Evolutionary conservation across 2,888 invertebrate species (phyloP).

Genomic region (Caradrina kadenii): DNA sequence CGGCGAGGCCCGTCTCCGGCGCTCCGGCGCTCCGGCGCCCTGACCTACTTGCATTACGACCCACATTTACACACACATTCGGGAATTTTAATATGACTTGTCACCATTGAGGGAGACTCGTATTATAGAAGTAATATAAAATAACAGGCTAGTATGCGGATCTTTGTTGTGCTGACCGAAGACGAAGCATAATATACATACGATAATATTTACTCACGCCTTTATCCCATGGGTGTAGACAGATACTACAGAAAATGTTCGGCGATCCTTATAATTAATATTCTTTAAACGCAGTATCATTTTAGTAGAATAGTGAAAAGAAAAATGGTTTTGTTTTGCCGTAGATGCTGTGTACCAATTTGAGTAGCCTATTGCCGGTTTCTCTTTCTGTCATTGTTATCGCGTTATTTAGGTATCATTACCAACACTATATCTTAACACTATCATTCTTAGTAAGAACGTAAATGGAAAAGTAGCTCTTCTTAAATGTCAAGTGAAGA

Average conservation of each 20-base stretch:
- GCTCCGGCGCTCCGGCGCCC: slow-evolving; percentile 61
- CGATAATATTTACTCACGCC: too few species aligned
- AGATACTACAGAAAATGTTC: neutral
- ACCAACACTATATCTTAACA: neutral
- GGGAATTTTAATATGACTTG: slow-evolving; percentile 74
- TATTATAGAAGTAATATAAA: slow-evolving; percentile 45
- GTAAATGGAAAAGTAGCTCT: slow-evolving; percentile 61
- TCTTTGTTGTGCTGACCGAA: slow-evolving; percentile 3
- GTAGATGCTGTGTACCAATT: too few species aligned
- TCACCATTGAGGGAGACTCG: slow-evolving; percentile 57
- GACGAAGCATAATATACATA: neutral
- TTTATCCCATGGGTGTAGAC: neutral
- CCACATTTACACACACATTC: slow-evolving; percentile 77
- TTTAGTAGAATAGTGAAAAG: too few species aligned
- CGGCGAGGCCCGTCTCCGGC: slow-evolving; percentile 55
- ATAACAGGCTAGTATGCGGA: slow-evolving; percentile 19
- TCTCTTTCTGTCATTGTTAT: too few species aligned
- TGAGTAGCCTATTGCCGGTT: too few species aligned
- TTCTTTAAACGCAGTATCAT: too few species aligned
- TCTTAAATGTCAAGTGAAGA: slow-evolving; percentile 72
- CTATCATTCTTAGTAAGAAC: slow-evolving; percentile 23
- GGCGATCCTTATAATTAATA: neutral
- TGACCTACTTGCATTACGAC: slow-evolving; percentile 83
- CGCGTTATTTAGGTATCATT: neutral
- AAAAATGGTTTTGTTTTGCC: neutral